phyloP scores from a whole-genome alignment of 2,888 invertebrate genomes.

The Pollenia angustigena region DNA sequence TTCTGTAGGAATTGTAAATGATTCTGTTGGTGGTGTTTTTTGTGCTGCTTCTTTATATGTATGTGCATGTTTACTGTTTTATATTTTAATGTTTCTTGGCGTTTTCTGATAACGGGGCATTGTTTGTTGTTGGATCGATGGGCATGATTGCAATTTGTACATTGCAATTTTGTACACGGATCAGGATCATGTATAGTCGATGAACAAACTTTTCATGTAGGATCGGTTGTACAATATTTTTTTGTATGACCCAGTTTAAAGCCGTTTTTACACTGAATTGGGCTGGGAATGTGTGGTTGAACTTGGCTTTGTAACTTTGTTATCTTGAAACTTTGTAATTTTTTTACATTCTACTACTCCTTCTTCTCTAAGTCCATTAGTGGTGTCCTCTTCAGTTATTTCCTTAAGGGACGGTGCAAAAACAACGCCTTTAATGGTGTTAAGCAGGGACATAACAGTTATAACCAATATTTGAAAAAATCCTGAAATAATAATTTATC shows the following conservation, averaged over 20 bases:
- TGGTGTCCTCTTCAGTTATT: background rate
- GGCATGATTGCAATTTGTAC: conserved; percentile 24
- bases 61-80: conserved; percentile 31
- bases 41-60: conserved; percentile 25
- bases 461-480: too few species aligned
- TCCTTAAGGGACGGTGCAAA: conserved; percentile 2
- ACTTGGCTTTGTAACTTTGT: conserved; percentile 33
- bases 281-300: conserved; percentile 55
- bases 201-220: conserved; percentile 40
- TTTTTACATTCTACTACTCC: conserved; percentile 19
- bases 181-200: conserved; percentile 37
- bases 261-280: conserved; percentile 59
- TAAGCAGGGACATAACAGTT: too few species aligned
- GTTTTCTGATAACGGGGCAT: conserved; percentile 40
- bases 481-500: too few species aligned
- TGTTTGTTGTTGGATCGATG: conserved; percentile 49
- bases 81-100: conserved; percentile 51
- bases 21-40: background rate
- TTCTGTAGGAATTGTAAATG: background rate
- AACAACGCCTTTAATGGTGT: conserved; percentile 15
- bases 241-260: conserved; percentile 51
- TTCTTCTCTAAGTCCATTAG: conserved; percentile 14
- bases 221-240: conserved; percentile 31
- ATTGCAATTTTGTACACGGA: conserved; percentile 48
- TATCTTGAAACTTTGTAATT: conserved; percentile 39